A percentile compares a stretch with the other conserved stretches of the same genome.
phyloP scores from a whole-genome alignment of 2,888 invertebrate genomes.

The Seira sanloemensis region DNA sequence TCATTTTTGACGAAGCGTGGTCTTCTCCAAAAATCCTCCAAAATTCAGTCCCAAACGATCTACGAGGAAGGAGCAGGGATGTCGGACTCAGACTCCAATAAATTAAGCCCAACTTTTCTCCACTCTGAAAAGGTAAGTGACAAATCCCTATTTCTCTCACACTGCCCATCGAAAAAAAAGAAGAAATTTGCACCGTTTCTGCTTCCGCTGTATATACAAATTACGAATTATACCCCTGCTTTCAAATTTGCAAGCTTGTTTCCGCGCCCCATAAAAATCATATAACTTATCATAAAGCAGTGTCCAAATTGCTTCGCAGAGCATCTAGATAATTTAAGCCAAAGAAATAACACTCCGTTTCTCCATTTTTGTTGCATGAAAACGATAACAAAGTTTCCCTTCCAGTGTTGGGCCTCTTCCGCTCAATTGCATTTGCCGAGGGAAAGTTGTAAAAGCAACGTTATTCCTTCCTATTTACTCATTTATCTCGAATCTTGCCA shows the following conservation, averaged over 20 bases:
- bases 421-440: no score
- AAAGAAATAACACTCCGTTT: no score
- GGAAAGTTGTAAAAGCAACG: neutral
- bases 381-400: no score
- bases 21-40: constrained; percentile 39
- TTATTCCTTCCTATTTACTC: neutral
- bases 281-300: no score
- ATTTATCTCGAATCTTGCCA: neutral
- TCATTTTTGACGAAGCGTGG: neutral
- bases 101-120: constrained; percentile 49
- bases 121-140: constrained; percentile 63
- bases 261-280: no score
- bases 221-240: neutral
- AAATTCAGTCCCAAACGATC: constrained; percentile 66
- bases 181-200: neutral
- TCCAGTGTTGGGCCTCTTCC: no score
- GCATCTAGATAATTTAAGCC: no score
- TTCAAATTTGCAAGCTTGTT: no score
- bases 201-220: no score
- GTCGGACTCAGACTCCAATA: constrained; percentile 61
- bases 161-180: neutral
- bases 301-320: no score
- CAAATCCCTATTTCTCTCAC: neutral
- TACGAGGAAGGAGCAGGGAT: constrained; percentile 62
- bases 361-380: no score